A percentile compares a stretch with the other conserved stretches of the same genome.
These are phyloP conservation scores for Macroramphosus scolopax DNA, from an alignment of 2,797 vertebrate genomes.

Conservation along the genomic window DNA sequence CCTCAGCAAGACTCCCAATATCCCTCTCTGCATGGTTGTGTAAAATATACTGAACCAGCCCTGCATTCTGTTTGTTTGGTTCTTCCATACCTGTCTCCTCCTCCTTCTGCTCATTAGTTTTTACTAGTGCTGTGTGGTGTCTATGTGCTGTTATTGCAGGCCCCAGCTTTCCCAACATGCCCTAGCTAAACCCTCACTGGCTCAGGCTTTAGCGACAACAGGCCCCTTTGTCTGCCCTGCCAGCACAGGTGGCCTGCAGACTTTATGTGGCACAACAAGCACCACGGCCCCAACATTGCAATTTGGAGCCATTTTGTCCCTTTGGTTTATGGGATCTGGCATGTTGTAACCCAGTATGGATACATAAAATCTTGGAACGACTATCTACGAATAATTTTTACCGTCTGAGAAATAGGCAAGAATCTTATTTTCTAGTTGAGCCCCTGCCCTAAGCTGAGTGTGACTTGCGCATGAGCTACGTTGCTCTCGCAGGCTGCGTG, in stretches of 20 bases:
- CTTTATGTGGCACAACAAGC: slow-evolving; percentile 28
- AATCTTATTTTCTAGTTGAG: too few species aligned
- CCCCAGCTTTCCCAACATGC: slow-evolving; percentile 20
- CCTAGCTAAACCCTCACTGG: slow-evolving; percentile 34
- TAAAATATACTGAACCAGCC: background rate
- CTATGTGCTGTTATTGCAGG: slow-evolving; percentile 11
- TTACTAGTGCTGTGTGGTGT: slow-evolving; percentile 7
- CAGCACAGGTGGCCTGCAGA: slow-evolving; percentile 52
- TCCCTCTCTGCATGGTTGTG: background rate
- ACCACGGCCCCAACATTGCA: slow-evolving; percentile 11
- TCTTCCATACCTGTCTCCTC: background rate
- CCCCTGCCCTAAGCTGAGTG: too few species aligned
- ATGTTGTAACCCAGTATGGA: slow-evolving; percentile 13
- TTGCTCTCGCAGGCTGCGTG: too few species aligned
- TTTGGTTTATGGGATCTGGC: too few species aligned
- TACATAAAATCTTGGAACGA: slow-evolving; percentile 10
- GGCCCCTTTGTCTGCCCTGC: slow-evolving; percentile 42
- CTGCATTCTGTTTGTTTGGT: slow-evolving; percentile 3
- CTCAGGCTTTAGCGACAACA: slow-evolving; percentile 41
- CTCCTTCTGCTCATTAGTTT: slow-evolving; percentile 6
- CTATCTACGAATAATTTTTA: too few species aligned
- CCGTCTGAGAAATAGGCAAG: too few species aligned
- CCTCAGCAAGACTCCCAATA: background rate
- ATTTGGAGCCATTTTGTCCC: too few species aligned
- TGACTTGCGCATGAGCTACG: too few species aligned